Percentiles rank a stretch among this genome's conserved stretches.
phyloP scores from a whole-genome alignment of 2,888 invertebrate species.

The Synanthedon myopaeformis region DNA sequence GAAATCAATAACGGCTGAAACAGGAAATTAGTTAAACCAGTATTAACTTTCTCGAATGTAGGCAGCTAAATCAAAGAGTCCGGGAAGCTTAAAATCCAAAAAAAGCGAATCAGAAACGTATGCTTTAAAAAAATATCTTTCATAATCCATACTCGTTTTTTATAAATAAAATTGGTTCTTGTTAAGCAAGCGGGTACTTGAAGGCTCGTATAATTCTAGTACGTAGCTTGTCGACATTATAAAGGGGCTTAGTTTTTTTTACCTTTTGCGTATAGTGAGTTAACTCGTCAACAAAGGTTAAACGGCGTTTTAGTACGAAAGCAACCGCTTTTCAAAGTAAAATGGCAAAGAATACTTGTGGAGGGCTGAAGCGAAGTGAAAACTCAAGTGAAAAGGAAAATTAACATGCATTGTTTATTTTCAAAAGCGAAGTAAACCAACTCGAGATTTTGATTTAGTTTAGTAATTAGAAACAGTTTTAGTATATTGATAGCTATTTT shows the following conservation, averaged over 20 bases:
- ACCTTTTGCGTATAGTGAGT: slow-evolving; percentile 15
- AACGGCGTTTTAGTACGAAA: slow-evolving; percentile 48
- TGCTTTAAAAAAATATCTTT: neutral
- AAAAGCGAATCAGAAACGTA: neutral
- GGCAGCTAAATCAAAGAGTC: neutral
- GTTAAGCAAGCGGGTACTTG: slow-evolving; percentile 6
- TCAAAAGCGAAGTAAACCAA: neutral
- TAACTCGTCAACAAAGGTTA: slow-evolving; percentile 24
- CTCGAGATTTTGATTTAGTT: neutral
- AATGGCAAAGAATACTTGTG: slow-evolving; percentile 17
- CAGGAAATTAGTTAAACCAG: no score
- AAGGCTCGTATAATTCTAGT: slow-evolving; percentile 16
- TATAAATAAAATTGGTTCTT: slow-evolving; percentile 2
- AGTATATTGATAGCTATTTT: no score
- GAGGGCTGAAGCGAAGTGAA: slow-evolving; percentile 26
- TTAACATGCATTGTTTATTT: slow-evolving; percentile 17
- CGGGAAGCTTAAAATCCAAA: neutral
- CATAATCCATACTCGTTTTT: neutral
- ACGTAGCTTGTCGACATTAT: slow-evolving; percentile 31
- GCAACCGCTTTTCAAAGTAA: slow-evolving; percentile 35
- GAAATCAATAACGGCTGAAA: no score
- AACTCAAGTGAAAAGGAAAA: slow-evolving; percentile 29
- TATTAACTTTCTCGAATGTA: no score
- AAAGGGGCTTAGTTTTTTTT: slow-evolving; percentile 17
- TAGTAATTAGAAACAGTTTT: no score